Percentiles rank a stretch among this genome's conserved stretches.
Conservation (phyloP, 2,888 invertebrate genomes). For the Apodemia mormo region DNA sequence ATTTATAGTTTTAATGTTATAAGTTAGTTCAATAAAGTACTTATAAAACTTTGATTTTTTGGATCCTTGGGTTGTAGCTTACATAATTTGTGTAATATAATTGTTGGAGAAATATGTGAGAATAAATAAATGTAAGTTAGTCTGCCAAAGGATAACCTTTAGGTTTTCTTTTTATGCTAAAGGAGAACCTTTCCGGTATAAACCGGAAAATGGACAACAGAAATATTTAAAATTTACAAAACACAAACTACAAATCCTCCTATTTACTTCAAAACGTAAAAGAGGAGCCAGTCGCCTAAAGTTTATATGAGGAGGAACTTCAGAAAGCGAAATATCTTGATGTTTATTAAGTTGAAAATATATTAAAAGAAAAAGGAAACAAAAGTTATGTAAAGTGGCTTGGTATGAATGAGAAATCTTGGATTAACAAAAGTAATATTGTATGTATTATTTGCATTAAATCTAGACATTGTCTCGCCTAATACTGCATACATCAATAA, state of each 20-base stretch:
- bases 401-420: background rate
- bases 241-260: slow-evolving; percentile 33
- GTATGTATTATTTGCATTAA: too few species aligned
- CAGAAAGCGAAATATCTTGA: slow-evolving; percentile 28
- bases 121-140: slow-evolving; percentile 19
- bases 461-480: too few species aligned
- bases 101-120: slow-evolving; percentile 9
- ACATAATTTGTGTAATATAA: too few species aligned
- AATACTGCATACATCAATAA: too few species aligned
- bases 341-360: slow-evolving; percentile 26
- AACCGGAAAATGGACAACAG: slow-evolving; percentile 31
- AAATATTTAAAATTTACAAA: slow-evolving; percentile 35
- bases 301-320: slow-evolving; percentile 34
- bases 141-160: slow-evolving; percentile 19
- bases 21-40: too few species aligned
- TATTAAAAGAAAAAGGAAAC: slow-evolving; percentile 25
- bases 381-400: slow-evolving; percentile 28
- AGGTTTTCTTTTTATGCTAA: too few species aligned
- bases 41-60: too few species aligned
- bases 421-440: slow-evolving; percentile 21
- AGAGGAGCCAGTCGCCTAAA: slow-evolving; percentile 28
- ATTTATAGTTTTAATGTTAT: too few species aligned
- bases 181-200: too few species aligned
- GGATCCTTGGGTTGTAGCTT: too few species aligned
- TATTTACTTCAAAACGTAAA: slow-evolving; percentile 32